phyloP scores from a whole-genome alignment of 1,140 invertebrate genomes.

The Drosophila kurseongensis region DNA sequence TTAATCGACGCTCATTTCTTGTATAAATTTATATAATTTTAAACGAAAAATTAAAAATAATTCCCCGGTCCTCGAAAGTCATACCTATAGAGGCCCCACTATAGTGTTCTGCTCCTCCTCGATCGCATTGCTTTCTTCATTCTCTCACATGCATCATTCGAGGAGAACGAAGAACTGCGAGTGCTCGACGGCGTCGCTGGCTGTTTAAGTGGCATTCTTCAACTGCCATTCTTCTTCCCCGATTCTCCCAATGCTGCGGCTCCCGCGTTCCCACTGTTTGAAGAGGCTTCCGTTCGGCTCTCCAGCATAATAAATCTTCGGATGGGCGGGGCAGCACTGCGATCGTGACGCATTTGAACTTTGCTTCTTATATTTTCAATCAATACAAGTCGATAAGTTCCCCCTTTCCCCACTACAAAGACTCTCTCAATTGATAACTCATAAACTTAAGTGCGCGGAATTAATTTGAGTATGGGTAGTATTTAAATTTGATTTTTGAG shows the following conservation, averaged over 20 bases:
- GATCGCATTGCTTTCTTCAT: conserved; percentile 14
- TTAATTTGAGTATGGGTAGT: conserved; percentile 19
- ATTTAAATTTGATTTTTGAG: conserved; percentile 55
- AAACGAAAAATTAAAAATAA: too few species aligned
- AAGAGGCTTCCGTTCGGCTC: conserved; percentile 67
- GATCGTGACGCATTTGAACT: conserved; percentile 69
- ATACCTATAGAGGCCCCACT: not conserved
- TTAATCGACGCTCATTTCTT: too few species aligned
- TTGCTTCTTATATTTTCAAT: conserved; percentile 45
- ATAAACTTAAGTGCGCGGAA: conserved; percentile 34
- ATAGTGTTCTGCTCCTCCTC: conserved; percentile 7
- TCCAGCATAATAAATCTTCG: conserved; percentile 56
- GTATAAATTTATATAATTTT: too few species aligned
- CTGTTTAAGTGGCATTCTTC: conserved; percentile 70
- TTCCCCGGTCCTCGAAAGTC: not conserved
- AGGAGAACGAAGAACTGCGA: conserved; percentile 37
- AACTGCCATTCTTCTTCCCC: conserved; percentile 37
- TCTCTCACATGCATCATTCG: conserved; percentile 35
- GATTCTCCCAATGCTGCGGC: conserved; percentile 4
- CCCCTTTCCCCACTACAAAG: not conserved
- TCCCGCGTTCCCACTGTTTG: conserved; percentile 15
- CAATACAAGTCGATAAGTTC: conserved; percentile 23
- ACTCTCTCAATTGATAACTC: conserved; percentile 49
- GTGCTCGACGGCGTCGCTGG: conserved; percentile 57
- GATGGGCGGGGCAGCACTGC: conserved; percentile 30